Conservation (phyloP, 2,113 vertebrate species). For the Ictalurus furcatus region DNA sequence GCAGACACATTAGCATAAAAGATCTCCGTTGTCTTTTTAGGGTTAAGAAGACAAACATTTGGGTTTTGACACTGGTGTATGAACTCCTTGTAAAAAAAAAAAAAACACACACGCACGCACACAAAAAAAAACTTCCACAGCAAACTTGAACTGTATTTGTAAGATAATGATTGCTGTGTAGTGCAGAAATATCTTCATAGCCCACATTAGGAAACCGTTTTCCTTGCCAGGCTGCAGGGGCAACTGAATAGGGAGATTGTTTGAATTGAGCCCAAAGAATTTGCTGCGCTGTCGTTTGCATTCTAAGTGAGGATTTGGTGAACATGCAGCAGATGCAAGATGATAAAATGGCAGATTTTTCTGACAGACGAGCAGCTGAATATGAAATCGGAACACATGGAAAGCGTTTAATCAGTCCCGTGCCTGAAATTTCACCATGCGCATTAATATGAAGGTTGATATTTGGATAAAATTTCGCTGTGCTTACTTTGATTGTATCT, state of each 20-base stretch:
- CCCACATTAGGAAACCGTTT: constrained; percentile 44
- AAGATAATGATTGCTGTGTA: constrained; percentile 30
- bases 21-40: not conserved
- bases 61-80: not conserved
- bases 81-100: not conserved
- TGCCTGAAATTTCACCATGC: constrained; percentile 10
- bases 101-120: not conserved
- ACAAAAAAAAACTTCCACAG: not conserved
- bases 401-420: constrained; percentile 1
- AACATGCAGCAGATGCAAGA: constrained; percentile 51
- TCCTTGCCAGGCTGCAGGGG: constrained; percentile 30
- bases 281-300: constrained; percentile 51
- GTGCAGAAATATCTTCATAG: constrained; percentile 44
- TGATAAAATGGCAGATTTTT: constrained; percentile 52
- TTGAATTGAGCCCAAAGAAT: constrained; percentile 54
- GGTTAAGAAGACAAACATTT: not conserved
- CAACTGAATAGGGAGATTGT: constrained; percentile 51
- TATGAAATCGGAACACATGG: constrained; percentile 37
- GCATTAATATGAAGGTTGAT: not conserved
- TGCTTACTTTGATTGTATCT: constrained; percentile 1
- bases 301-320: constrained; percentile 54
- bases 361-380: constrained; percentile 38
- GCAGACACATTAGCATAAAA: not conserved
- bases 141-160: constrained; percentile 35
- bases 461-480: constrained; percentile 3